These are phyloP conservation scores for Aleiodes leptofemur DNA, from an alignment of 2,888 invertebrate genomes.

Conservation along the genomic window DNA sequence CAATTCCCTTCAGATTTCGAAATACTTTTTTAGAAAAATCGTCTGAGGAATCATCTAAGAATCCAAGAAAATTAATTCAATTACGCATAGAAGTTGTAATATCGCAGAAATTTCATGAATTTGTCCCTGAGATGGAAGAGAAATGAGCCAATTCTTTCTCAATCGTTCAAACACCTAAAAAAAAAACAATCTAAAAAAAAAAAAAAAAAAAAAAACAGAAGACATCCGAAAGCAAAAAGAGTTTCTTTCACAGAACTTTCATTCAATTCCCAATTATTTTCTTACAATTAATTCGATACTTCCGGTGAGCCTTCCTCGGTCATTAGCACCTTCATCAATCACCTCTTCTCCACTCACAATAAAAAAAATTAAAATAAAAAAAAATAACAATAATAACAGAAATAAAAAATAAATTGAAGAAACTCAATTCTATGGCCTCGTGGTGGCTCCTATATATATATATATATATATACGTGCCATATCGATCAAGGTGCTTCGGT, in stretches of 20 bases:
- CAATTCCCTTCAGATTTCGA: no score
- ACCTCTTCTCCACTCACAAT: neutral
- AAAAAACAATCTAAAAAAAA: neutral
- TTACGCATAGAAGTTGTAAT: no score
- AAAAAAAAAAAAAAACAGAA: conserved; percentile 9
- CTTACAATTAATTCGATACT: neutral
- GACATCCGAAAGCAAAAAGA: neutral
- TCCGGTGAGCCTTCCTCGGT: conserved; percentile 23
- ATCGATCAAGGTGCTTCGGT: conserved; percentile 53
- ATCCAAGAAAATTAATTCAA: no score
- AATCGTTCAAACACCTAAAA: neutral
- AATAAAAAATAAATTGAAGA: conserved; percentile 14
- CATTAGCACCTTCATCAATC: conserved; percentile 17
- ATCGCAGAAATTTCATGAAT: conserved; percentile 2
- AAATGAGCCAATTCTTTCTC: neutral
- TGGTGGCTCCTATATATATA: neutral
- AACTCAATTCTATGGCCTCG: conserved; percentile 24
- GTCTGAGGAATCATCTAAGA: no score
- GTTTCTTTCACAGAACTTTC: neutral
- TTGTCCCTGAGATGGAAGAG: neutral
- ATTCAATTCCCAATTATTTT: neutral
- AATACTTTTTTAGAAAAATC: no score
- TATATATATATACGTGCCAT: conserved; percentile 45
- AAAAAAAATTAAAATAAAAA: no score
- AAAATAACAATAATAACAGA: neutral